phyloP scores from a whole-genome alignment of 2,797 vertebrate genomes.

The Pseudochirops cupreus region DNA sequence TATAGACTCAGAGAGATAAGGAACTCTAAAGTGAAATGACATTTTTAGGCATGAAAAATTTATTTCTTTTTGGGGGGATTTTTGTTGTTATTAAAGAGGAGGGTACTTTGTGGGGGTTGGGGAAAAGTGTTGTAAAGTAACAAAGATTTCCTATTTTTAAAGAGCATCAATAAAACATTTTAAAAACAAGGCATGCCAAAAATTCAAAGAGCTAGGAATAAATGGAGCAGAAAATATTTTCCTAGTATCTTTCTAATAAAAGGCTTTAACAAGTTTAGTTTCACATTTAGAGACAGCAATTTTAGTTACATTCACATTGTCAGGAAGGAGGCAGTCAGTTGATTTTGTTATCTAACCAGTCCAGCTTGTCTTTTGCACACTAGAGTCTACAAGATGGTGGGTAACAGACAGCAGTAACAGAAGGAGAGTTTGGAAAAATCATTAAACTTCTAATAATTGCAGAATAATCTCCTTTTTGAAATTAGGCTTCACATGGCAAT shows the following conservation, averaged over 20 bases:
- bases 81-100: not conserved
- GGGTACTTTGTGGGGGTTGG: not conserved
- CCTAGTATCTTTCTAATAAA: slow-evolving; percentile 63
- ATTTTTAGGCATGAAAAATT: not conserved
- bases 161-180: not conserved
- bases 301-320: slow-evolving; percentile 68
- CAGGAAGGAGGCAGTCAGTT: slow-evolving; percentile 61
- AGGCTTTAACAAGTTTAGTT: slow-evolving; percentile 72
- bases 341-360: slow-evolving; percentile 61
- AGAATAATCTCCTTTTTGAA: slow-evolving; percentile 26
- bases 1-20: not conserved
- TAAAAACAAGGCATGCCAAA: not conserved
- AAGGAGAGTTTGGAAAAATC: not conserved
- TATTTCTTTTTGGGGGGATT: not conserved
- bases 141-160: not conserved
- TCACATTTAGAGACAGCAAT: slow-evolving; percentile 57
- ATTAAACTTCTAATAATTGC: not conserved
- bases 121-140: not conserved
- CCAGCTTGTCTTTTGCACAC: slow-evolving; percentile 56
- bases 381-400: not conserved
- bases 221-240: slow-evolving; percentile 36
- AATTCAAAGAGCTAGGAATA: slow-evolving; percentile 31
- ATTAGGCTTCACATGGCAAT: slow-evolving; percentile 33
- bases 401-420: slow-evolving; percentile 15
- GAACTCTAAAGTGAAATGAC: not conserved